Base-by-base conservation (phyloP, 1,140 invertebrate genomes). In the Leptinotarsa undecemlineata region DNA sequence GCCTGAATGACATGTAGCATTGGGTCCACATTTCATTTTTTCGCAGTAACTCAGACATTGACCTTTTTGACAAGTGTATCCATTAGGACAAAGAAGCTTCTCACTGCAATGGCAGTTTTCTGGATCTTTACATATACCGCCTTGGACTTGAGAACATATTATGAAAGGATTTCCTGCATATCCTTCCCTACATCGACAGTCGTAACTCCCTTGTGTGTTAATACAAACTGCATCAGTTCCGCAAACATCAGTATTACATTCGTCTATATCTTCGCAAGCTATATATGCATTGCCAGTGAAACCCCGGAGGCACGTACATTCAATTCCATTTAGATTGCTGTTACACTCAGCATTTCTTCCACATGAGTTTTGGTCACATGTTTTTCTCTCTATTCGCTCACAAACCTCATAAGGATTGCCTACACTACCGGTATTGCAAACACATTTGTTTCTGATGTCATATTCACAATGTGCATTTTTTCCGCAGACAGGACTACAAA, bases 391-490 rank as follows among this genome's bases (percentile, higher is more conserved):
- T 4, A 79, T 62, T 64, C 74, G 75, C 88, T 78, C 89, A 83
- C 95, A 97, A 21, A 91, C 90, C 74, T 91, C 89, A 83, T 97
- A 97, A 6, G 96, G 95, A 88, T 97, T 97, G 72, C 95, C 95
- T 73, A 86, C 92, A 3, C 90, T 94, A 14, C 94, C 94, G 66
- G 90, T 89, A 84, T 96, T 92, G 81, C 95, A 97, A 76, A 92
- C 91, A 79, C 95, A 97, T 76, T 91, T 88, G 72, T 94, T 94
- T 21, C 87, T 86, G 14, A 87, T 64, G 17, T 92, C 91, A 81
- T 97, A 97, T 80, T 94, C 91, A 82, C 95, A 97, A 82, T 97
- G 95, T 14, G 95, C 93, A 84, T 95, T 94, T 23, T 88, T 80
- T 1, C 92, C 94, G 84, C 95, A 97, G 21, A 74, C 81, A n/a